Conservation (phyloP, 2,888 invertebrate species). For the Diaprepes abbreviatus region DNA sequence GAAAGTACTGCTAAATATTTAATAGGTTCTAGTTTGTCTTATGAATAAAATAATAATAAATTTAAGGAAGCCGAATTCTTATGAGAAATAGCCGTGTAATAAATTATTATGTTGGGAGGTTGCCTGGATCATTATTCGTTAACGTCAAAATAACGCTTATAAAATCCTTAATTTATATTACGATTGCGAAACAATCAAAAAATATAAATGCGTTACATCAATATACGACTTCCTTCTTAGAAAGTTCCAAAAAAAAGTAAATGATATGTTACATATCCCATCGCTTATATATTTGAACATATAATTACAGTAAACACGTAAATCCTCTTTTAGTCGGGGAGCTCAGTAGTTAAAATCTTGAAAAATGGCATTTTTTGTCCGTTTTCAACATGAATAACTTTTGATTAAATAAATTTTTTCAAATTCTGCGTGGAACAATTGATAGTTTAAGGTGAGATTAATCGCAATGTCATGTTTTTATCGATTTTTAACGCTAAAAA, state of each 20-base stretch:
- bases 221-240: constrained; percentile 4
- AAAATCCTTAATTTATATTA: neutral
- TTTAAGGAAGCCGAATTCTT: constrained; percentile 47
- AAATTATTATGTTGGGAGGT: neutral
- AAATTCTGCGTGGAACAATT: no score
- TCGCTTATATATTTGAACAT: no score
- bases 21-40: constrained; percentile 51
- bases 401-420: no score
- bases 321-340: no score
- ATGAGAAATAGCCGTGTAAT: constrained; percentile 13
- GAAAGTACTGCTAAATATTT: constrained; percentile 55
- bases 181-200: neutral
- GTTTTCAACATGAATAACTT: no score
- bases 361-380: no score
- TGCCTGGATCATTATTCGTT: neutral
- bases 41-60: constrained; percentile 49
- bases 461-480: no score
- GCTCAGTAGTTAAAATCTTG: no score
- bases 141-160: neutral
- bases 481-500: no score
- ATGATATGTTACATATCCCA: neutral
- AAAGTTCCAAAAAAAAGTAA: neutral
- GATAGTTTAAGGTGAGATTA: no score
- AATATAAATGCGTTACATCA: neutral
- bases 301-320: no score